A percentile compares a stretch with the other conserved stretches of the same genome.
Evolutionary conservation across 2,888 invertebrate genomes (phyloP).

Genomic region (Neria commutata): DNA sequence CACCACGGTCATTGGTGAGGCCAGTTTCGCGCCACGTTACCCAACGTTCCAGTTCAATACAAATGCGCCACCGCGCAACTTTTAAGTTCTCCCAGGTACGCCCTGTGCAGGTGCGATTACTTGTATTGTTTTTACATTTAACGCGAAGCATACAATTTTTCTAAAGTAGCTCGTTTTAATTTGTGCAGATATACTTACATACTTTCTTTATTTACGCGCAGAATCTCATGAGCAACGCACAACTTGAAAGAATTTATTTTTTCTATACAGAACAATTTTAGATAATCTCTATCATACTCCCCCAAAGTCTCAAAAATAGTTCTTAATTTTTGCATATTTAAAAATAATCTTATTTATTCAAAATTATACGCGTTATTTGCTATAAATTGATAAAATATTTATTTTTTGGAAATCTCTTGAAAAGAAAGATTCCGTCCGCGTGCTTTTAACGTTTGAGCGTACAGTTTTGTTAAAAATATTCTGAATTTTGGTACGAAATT

Average conservation of each 20-base stretch:
- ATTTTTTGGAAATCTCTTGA: no score
- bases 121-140: no score
- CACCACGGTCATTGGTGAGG: constrained; percentile 64
- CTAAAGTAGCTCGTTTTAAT: no score
- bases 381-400: neutral
- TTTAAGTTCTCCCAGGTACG: constrained; percentile 43
- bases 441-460: no score
- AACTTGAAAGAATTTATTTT: constrained; percentile 11
- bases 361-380: neutral
- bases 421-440: no score
- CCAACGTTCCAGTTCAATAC: constrained; percentile 68
- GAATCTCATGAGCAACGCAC: constrained; percentile 7
- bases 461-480: no score
- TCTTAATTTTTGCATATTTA: neutral
- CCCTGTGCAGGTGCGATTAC: no score
- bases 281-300: neutral
- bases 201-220: no score
- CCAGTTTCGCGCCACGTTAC: constrained; percentile 67
- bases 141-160: no score
- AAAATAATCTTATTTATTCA: constrained; percentile 1
- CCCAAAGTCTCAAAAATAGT: neutral
- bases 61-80: constrained; percentile 63
- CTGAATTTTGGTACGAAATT: no score
- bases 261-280: neutral
- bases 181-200: no score